Evolutionary conservation across 2,113 vertebrate genomes (phyloP).

Genomic region (Chloropsis hardwickii): DNA sequence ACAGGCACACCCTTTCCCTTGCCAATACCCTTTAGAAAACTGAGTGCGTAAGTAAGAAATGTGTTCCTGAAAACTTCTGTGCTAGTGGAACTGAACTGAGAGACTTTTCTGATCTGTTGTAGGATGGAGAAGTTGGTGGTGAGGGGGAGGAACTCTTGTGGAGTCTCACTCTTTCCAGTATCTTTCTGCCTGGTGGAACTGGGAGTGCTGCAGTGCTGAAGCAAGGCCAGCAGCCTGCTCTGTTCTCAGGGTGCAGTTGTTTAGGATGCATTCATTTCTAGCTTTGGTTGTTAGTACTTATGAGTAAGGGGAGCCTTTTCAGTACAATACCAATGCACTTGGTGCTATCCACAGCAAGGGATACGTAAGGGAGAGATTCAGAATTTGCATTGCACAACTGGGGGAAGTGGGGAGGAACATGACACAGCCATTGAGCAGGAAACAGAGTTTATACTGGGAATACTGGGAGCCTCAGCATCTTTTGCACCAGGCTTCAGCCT

Average conservation of each 20-base stretch:
- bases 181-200: neutral
- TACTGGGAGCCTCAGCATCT: neutral
- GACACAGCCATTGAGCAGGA: neutral
- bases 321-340: neutral
- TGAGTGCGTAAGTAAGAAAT: neutral
- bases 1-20: constrained; percentile 1
- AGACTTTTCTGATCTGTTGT: neutral
- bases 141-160: neutral
- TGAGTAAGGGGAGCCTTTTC: neutral
- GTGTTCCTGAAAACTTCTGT: neutral
- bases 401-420: neutral
- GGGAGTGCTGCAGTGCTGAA: neutral
- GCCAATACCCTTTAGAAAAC: neutral
- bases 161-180: fast-evolving
- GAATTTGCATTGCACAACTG: neutral
- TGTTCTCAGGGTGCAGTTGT: neutral
- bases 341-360: neutral
- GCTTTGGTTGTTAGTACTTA: neutral
- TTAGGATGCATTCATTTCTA: neutral
- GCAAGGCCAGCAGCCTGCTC: neutral
- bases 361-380: neutral
- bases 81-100: neutral
- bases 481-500: neutral
- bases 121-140: neutral
- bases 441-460: neutral